Percentiles rank a stretch among this genome's conserved stretches.
Conservation (phyloP, 1,140 invertebrate genomes). For the Coboldia fuscipes region DNA sequence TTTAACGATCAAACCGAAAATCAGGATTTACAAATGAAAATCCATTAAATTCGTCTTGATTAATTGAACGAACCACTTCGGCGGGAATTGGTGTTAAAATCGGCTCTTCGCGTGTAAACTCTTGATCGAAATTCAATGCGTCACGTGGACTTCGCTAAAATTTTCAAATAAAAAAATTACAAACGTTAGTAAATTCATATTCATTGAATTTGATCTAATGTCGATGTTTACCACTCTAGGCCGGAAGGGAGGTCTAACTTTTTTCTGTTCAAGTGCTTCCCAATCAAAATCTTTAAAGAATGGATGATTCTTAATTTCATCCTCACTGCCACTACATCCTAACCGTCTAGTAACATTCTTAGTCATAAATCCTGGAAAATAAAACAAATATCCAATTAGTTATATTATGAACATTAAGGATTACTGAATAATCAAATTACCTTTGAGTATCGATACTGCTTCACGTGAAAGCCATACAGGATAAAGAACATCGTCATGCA, state of each 20-base stretch:
- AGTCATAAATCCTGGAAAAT: conserved; percentile 75
- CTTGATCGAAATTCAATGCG: conserved; percentile 95
- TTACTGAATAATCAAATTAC: conserved; percentile 19
- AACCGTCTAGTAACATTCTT: conserved; percentile 89
- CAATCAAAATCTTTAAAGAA: conserved; percentile 96
- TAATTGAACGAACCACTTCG: conserved; percentile 80
- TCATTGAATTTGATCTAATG: not conserved
- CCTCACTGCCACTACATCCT: conserved; percentile 63
- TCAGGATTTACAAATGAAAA: conserved; percentile 94
- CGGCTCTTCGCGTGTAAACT: conserved; percentile 98
- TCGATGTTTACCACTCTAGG: conserved; percentile 81
- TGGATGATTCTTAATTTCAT: conserved; percentile 73
- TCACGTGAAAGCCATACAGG: conserved; percentile 94
- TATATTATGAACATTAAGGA: not conserved
- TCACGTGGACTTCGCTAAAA: conserved; percentile 91
- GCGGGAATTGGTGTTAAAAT: conserved; percentile 80
- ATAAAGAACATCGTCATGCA: conserved; percentile 96
- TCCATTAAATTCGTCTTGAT: conserved; percentile 87
- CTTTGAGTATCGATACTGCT: conserved; percentile 92
- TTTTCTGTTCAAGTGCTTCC: conserved; percentile 74
- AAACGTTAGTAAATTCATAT: conserved; percentile 1
- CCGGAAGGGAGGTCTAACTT: conserved; percentile 90
- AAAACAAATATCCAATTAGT: conserved; percentile 4
- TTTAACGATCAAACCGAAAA: conserved; percentile 49
- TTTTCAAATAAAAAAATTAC: conserved; percentile 7